Percentiles rank a stretch among this genome's conserved stretches.
Conservation (phyloP, 1,140 invertebrate genomes). For the Zaprionus camerounensis region DNA sequence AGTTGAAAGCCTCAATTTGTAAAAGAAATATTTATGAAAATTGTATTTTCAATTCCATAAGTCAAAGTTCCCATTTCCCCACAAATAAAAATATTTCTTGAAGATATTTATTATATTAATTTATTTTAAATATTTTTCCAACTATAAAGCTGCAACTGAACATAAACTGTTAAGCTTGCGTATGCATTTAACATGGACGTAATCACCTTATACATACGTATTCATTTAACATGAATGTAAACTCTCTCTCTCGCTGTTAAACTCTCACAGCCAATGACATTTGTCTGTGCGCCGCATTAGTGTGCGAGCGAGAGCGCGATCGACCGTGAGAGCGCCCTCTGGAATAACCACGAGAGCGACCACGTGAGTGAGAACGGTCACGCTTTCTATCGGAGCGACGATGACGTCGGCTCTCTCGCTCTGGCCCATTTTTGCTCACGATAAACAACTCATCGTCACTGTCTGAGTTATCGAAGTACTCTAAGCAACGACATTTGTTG, state of each 20-base stretch:
- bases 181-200: too few relatives aligned
- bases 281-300: constrained; percentile 5
- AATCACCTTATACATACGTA: too few relatives aligned
- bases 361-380: constrained; percentile 36
- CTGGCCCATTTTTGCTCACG: not conserved
- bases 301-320: constrained; percentile 39
- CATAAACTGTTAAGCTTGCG: not conserved
- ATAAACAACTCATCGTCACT: constrained; percentile 1
- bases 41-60: not conserved
- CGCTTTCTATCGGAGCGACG: constrained; percentile 18
- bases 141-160: not conserved
- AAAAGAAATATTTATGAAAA: not conserved
- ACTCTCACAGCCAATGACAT: constrained; percentile 33
- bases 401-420: constrained; percentile 1
- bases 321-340: constrained; percentile 37
- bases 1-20: not conserved
- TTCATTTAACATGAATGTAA: too few relatives aligned
- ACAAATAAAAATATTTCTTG: not conserved
- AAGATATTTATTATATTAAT: not conserved
- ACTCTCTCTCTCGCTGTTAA: not conserved
- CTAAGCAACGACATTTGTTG: not conserved
- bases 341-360: constrained; percentile 36
- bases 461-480: not conserved
- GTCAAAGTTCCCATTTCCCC: not conserved
- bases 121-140: not conserved